Conservation (phyloP, 2,888 invertebrate genomes). For the Polymixis flavicincta region DNA sequence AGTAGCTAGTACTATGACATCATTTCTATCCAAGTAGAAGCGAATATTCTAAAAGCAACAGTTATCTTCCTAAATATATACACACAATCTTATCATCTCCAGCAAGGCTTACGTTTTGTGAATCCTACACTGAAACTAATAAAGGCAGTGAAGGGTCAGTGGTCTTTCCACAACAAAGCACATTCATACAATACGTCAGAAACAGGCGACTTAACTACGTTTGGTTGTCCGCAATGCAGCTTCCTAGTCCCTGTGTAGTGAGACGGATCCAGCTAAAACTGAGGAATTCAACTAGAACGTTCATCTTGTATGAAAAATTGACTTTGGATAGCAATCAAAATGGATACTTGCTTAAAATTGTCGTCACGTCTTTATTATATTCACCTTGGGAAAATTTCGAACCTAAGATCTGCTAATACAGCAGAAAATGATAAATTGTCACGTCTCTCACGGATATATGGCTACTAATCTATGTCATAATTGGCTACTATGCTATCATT, state of each 20-base stretch:
- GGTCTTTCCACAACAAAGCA: slow-evolving; percentile 59
- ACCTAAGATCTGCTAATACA: background rate
- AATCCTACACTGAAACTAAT: slow-evolving; percentile 43
- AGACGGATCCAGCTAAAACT: slow-evolving; percentile 17
- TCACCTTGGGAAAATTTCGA: background rate
- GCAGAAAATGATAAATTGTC: background rate
- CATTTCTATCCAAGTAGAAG: background rate
- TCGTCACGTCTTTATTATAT: slow-evolving; percentile 7
- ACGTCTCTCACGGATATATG: background rate
- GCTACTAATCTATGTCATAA: background rate
- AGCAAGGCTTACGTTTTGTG: slow-evolving; percentile 34
- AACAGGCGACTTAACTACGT: slow-evolving; percentile 66
- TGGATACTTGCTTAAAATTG: slow-evolving; percentile 5
- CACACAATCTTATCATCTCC: slow-evolving; percentile 27
- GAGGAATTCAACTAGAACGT: slow-evolving; percentile 3
- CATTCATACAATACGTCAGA: slow-evolving; percentile 55
- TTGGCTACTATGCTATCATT: background rate
- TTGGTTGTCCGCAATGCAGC: slow-evolving; percentile 54
- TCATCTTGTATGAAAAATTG: slow-evolving; percentile 1
- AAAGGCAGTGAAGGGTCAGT: slow-evolving; percentile 49
- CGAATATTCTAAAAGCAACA: background rate
- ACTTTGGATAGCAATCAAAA: slow-evolving; percentile 13
- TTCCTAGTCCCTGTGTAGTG: slow-evolving; percentile 25
- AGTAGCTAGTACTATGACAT: background rate
- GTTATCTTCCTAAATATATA: background rate